These are phyloP conservation scores for Proterorhinus semilunaris DNA, from an alignment of 2,113 vertebrate genomes.

Conservation along the genomic window DNA sequence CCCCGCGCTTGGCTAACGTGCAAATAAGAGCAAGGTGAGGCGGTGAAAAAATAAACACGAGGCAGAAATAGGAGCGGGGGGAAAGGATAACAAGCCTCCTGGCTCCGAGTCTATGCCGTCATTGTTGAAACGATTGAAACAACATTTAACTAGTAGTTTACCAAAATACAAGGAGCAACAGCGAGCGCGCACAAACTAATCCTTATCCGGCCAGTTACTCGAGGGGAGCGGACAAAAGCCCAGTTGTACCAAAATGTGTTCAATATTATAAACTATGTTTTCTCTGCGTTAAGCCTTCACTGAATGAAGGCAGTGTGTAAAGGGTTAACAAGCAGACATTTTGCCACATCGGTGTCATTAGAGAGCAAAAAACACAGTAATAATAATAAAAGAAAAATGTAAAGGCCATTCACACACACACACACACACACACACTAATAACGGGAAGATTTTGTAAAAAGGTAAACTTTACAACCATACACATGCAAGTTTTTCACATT, in stretches of 20 bases:
- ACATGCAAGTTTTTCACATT: too few species aligned
- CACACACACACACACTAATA: too few species aligned
- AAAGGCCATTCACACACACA: too few species aligned
- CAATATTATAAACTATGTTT: slow-evolving; percentile 23
- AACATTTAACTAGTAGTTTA: slow-evolving; percentile 29
- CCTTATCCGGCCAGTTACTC: slow-evolving; percentile 18
- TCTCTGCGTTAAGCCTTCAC: neutral
- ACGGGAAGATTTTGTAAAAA: too few species aligned
- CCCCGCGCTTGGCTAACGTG: slow-evolving; percentile 24
- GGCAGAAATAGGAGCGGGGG: slow-evolving; percentile 32
- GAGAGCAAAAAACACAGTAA: too few species aligned
- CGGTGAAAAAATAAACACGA: slow-evolving; percentile 40
- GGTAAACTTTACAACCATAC: too few species aligned
- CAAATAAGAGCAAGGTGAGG: slow-evolving; percentile 33
- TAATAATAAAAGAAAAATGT: too few species aligned
- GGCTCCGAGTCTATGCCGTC: slow-evolving; percentile 18
- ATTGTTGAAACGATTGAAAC: slow-evolving; percentile 28
- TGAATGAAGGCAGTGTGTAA: slow-evolving; percentile 64
- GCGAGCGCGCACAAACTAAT: slow-evolving; percentile 53
- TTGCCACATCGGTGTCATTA: too few species aligned
- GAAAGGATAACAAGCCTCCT: slow-evolving; percentile 26
- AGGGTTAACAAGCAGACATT: slow-evolving; percentile 26
- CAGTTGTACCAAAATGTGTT: slow-evolving; percentile 28
- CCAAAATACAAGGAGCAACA: slow-evolving; percentile 35
- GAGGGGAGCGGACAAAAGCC: slow-evolving; percentile 35